phyloP scores from a whole-genome alignment of 2,113 vertebrate genomes.

The Ariopsis seemanni region DNA sequence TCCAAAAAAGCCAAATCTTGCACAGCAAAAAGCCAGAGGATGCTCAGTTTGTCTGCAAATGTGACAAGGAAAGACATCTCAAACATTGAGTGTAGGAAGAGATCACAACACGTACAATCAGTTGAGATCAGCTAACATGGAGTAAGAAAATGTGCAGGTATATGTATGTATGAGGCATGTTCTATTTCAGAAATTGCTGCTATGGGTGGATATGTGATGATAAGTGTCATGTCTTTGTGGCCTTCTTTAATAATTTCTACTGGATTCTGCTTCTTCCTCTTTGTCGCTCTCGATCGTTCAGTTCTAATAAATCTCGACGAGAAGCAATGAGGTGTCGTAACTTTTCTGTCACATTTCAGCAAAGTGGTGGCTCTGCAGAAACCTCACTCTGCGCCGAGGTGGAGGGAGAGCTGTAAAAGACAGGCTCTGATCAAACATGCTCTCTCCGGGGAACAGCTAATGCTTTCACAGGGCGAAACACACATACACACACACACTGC shows the following conservation, averaged over 20 bases:
- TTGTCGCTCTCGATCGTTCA: background rate
- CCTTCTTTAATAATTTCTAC: slow-evolving; percentile 19
- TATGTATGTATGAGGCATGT: slow-evolving; percentile 1
- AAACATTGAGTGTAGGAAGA: slow-evolving; percentile 55
- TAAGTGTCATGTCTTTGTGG: slow-evolving; percentile 37
- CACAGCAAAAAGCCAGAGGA: background rate
- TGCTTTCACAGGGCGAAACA: slow-evolving; percentile 43
- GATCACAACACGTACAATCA: slow-evolving; percentile 56
- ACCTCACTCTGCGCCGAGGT: slow-evolving; percentile 18
- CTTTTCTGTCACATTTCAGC: slow-evolving; percentile 18
- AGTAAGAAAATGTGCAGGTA: slow-evolving; percentile 41
- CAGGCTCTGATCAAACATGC: slow-evolving; percentile 42
- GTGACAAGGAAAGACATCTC: slow-evolving; percentile 52
- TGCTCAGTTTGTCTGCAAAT: background rate
- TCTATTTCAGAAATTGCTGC: slow-evolving; percentile 5
- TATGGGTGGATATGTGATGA: slow-evolving; percentile 23
- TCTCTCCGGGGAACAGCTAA: slow-evolving; percentile 44
- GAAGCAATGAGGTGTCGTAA: slow-evolving; percentile 7
- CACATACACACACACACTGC: slow-evolving; percentile 32
- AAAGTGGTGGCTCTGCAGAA: slow-evolving; percentile 36
- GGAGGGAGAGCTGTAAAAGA: slow-evolving; percentile 31
- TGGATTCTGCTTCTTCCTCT: background rate
- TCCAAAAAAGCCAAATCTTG: background rate
- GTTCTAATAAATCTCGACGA: slow-evolving; percentile 13
- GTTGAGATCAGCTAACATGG: slow-evolving; percentile 59